phyloP scores from a whole-genome alignment of 2,797 vertebrate genomes.

The Telmatherina bonti region DNA sequence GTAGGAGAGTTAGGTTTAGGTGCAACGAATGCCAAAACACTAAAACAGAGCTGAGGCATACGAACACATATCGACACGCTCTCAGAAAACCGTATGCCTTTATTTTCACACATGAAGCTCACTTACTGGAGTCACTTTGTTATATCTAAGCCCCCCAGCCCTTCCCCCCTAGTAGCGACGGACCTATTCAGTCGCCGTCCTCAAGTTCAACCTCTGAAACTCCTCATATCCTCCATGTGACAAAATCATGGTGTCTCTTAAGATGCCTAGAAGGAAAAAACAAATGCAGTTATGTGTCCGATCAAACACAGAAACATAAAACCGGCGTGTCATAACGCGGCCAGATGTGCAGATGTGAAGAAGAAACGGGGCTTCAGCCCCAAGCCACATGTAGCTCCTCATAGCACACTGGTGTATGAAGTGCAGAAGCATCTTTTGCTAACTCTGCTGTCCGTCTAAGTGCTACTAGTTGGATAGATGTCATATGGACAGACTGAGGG shows the following conservation, averaged over 20 bases:
- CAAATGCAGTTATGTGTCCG: conserved; percentile 24
- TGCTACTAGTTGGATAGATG: conserved; percentile 33
- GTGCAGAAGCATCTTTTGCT: conserved; percentile 18
- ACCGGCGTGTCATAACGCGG: conserved; percentile 16
- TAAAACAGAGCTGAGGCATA: conserved; percentile 46
- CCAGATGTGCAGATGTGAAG: conserved; percentile 43
- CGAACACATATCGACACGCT: conserved; percentile 15
- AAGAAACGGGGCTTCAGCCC: conserved; percentile 23
- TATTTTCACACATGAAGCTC: conserved; percentile 25
- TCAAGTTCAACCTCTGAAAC: conserved; percentile 1
- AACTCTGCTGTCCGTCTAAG: conserved; percentile 20
- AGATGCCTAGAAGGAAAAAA: conserved; percentile 11
- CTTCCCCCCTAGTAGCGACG: conserved; percentile 34
- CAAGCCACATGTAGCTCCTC: conserved; percentile 58
- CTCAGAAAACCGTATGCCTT: conserved; percentile 51
- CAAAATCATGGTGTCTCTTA: background rate
- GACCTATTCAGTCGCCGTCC: conserved; percentile 27
- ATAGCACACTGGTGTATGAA: conserved; percentile 14
- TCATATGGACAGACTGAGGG: conserved; percentile 8
- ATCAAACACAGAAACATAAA: conserved; percentile 36
- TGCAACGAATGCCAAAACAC: conserved; percentile 68
- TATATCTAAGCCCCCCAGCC: conserved; percentile 7
- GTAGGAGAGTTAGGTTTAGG: conserved; percentile 6
- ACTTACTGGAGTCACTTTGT: conserved; percentile 24
- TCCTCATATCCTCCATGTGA: conserved; percentile 8